phyloP scores from a whole-genome alignment of 2,113 vertebrate species.

The Crypturellus undulatus region DNA sequence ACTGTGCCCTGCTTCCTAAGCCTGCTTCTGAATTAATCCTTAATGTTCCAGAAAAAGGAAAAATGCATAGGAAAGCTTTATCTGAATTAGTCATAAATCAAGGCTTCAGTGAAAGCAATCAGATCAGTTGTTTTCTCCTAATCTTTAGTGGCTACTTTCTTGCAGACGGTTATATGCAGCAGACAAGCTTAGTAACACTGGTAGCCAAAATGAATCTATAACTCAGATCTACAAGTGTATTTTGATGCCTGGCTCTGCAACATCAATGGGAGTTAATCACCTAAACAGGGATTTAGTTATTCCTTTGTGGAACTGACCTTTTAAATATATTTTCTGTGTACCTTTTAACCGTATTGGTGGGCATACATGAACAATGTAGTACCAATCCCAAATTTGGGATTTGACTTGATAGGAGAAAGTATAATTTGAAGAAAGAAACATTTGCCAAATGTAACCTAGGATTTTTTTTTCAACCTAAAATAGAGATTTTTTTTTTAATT shows the following conservation, averaged over 20 bases:
- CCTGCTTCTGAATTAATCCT: not conserved
- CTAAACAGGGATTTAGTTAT: not conserved
- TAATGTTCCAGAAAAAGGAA: not conserved
- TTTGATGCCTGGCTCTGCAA: not conserved
- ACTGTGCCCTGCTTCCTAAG: not conserved
- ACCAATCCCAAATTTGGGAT: not conserved
- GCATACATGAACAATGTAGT: not conserved
- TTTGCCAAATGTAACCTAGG: not conserved
- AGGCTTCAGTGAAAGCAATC: not conserved
- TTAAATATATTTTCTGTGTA: not conserved
- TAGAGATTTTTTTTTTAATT: not conserved
- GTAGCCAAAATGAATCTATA: not conserved
- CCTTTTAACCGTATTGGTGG: not conserved
- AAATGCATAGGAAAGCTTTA: not conserved
- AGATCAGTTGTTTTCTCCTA: not conserved
- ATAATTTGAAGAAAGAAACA: not conserved
- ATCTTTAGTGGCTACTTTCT: slow-evolving; percentile 20
- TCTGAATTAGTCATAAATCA: slow-evolving; percentile 24
- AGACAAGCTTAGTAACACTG: not conserved
- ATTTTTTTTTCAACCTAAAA: not conserved
- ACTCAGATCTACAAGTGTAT: not conserved
- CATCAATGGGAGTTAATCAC: not conserved
- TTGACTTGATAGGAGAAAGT: not conserved
- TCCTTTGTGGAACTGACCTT: not conserved
- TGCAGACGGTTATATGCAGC: not conserved